Conservation (phyloP, 2,113 vertebrate species). For the Vidua chalybeata region DNA sequence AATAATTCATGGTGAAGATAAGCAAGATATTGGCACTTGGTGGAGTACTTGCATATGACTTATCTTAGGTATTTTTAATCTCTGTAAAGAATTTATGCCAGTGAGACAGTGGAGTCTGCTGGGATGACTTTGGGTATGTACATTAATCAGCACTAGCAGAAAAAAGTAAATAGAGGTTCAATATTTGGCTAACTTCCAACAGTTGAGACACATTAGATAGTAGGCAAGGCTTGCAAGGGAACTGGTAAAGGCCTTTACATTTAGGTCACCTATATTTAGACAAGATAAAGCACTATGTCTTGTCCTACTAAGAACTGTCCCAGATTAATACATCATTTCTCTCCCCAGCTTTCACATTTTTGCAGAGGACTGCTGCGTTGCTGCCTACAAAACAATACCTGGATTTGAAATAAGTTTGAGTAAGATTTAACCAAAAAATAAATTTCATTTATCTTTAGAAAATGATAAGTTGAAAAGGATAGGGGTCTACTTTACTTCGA, state of each 20-base stretch:
- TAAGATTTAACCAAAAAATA: background rate
- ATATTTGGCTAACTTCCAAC: background rate
- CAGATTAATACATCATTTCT: constrained; percentile 16
- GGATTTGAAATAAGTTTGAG: background rate
- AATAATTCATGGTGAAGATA: background rate
- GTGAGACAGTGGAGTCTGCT: background rate
- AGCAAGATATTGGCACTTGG: background rate
- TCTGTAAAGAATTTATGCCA: background rate
- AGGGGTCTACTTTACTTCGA: background rate
- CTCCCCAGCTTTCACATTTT: background rate
- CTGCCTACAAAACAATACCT: background rate
- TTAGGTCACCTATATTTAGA: constrained; percentile 45
- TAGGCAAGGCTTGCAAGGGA: background rate
- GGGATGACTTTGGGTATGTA: background rate
- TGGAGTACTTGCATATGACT: background rate
- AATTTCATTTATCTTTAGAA: background rate
- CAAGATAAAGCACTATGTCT: constrained; percentile 5
- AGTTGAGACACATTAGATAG: background rate
- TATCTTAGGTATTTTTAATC: background rate
- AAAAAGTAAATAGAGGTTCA: background rate
- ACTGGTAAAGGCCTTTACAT: background rate
- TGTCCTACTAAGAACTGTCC: background rate
- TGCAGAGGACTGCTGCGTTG: background rate
- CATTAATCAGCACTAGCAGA: background rate
- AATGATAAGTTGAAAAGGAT: background rate